These are phyloP conservation scores for Catharus bicknelli DNA, from an alignment of 2,113 vertebrate species.

Conservation along the genomic window DNA sequence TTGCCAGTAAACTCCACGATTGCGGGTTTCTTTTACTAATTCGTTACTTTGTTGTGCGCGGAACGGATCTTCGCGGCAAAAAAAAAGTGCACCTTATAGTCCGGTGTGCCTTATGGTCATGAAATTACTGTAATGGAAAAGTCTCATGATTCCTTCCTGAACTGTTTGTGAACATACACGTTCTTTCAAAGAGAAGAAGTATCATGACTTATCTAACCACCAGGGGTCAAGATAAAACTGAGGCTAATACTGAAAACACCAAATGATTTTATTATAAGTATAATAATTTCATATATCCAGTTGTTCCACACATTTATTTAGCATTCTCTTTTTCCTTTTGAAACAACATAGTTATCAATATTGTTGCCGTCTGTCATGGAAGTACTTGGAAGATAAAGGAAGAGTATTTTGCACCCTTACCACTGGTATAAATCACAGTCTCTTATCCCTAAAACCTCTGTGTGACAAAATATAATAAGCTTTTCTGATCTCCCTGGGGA, in stretches of 20 bases:
- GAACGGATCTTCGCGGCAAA: too few relatives aligned
- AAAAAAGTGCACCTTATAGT: too few relatives aligned
- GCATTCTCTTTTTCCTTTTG: not conserved
- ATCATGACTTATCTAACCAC: not conserved
- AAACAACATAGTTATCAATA: not conserved
- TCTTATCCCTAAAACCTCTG: not conserved
- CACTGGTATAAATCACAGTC: not conserved
- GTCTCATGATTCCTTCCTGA: not conserved
- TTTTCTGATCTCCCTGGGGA: not conserved
- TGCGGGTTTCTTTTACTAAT: too few relatives aligned
- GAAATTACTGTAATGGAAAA: not conserved
- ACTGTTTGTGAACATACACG: fast-evolving
- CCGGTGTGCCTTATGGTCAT: too few relatives aligned
- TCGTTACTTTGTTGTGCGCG: too few relatives aligned
- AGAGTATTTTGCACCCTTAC: not conserved
- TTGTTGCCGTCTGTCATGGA: not conserved
- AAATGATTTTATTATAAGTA: not conserved
- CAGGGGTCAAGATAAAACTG: not conserved
- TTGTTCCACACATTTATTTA: not conserved
- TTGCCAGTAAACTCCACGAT: too few relatives aligned
- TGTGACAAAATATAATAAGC: not conserved
- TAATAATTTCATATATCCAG: not conserved
- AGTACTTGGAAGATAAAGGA: not conserved
- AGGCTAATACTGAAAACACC: not conserved
- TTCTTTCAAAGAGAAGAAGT: not conserved